Evolutionary conservation across 2,797 vertebrate species (phyloP).

Genomic region (Enteromius viviparus): DNA sequence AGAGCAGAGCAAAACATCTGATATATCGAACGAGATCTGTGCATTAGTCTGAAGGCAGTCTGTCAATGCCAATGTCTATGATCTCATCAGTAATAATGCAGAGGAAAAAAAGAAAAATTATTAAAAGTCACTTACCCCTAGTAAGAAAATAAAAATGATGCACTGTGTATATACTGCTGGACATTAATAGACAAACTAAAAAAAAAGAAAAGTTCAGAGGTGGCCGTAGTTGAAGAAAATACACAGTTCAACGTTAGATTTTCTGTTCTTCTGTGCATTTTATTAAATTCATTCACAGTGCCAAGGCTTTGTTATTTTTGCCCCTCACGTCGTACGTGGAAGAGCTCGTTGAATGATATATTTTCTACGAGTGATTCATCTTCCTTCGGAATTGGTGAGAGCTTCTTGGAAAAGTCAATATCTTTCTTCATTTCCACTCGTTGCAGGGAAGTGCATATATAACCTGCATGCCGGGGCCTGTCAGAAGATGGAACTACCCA

Average conservation of each 20-base stretch:
- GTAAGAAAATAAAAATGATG: background rate
- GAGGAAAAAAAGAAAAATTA: too few species aligned
- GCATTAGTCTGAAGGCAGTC: too few species aligned
- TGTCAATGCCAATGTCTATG: too few species aligned
- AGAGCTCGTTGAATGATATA: constrained; percentile 1
- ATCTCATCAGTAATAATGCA: too few species aligned
- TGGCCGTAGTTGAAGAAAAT: background rate
- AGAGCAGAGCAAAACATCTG: too few species aligned
- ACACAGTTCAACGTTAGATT: background rate
- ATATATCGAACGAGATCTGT: too few species aligned
- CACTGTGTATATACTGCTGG: background rate
- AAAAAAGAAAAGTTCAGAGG: background rate
- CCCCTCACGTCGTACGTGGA: background rate
- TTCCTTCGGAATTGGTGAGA: constrained; percentile 15
- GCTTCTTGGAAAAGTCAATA: constrained; percentile 29
- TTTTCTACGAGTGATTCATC: constrained; percentile 12
- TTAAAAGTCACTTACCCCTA: too few species aligned
- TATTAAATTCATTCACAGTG: constrained; percentile 16
- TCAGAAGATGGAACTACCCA: constrained; percentile 97
- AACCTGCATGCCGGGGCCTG: constrained; percentile 98
- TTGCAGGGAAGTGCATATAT: constrained; percentile 93
- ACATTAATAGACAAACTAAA: background rate
- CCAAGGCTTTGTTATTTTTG: constrained; percentile 25
- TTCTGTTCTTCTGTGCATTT: background rate
- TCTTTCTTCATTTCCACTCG: constrained; percentile 53